These are phyloP conservation scores for Willisornis vidua DNA, from an alignment of 2,113 vertebrate species.

Conservation along the genomic window DNA sequence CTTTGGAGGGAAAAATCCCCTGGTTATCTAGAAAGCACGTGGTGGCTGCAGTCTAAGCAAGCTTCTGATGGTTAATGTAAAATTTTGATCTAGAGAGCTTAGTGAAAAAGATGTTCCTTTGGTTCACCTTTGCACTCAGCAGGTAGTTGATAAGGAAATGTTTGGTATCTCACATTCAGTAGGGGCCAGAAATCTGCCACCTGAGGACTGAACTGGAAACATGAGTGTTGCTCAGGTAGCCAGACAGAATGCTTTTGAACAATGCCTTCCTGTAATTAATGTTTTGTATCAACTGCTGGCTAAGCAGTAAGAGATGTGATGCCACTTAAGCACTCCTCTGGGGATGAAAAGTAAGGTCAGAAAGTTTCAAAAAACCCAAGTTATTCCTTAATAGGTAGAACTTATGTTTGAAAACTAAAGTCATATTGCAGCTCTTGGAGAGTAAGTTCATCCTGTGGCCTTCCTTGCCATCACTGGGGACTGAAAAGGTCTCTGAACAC, in stretches of 20 bases:
- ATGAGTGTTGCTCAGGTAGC: background rate
- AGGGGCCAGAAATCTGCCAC: background rate
- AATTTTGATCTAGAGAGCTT: background rate
- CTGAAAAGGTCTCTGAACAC: background rate
- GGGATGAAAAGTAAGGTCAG: background rate
- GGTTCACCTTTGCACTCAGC: background rate
- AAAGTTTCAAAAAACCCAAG: background rate
- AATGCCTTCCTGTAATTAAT: background rate
- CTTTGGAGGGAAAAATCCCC: background rate
- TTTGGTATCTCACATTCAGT: background rate
- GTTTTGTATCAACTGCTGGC: background rate
- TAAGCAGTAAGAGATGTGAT: background rate
- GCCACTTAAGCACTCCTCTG: background rate
- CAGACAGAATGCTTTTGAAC: background rate
- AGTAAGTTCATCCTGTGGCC: background rate
- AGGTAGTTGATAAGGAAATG: background rate
- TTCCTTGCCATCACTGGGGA: background rate
- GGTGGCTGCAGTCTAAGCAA: background rate
- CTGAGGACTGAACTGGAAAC: background rate
- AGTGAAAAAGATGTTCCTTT: background rate
- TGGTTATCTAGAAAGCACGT: background rate
- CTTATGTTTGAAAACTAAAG: background rate
- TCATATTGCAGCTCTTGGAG: background rate
- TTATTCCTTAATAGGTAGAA: background rate
- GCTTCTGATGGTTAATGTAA: background rate